These are phyloP conservation scores for Magallana nippona DNA, from an alignment of 2,888 invertebrate genomes.

Conservation along the genomic window DNA sequence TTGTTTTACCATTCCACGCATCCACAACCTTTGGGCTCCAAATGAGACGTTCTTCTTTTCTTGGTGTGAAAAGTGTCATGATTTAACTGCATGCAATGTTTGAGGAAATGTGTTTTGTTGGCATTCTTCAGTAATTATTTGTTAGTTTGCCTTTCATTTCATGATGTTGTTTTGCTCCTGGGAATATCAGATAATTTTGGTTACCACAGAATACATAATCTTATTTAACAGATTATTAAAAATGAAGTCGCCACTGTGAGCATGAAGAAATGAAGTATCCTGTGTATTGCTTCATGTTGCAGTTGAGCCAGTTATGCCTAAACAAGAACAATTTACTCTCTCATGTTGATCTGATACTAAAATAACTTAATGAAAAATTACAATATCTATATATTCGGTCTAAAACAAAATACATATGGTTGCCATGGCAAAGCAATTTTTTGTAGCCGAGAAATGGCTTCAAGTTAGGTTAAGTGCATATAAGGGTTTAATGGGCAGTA, in stretches of 20 bases:
- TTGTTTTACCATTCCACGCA: no score
- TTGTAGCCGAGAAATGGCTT: background rate
- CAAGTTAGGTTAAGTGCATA: background rate
- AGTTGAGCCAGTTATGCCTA: no score
- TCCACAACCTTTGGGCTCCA: no score
- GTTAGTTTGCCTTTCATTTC: no score
- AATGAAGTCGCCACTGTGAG: background rate
- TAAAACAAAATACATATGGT: conserved; percentile 7
- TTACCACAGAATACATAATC: background rate
- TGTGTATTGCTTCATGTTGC: background rate
- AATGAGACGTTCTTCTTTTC: no score
- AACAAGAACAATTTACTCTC: background rate
- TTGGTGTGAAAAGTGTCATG: no score
- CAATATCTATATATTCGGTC: background rate
- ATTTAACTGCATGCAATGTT: background rate
- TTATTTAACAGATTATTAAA: background rate
- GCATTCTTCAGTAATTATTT: background rate
- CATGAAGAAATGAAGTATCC: background rate
- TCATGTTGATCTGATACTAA: conserved; percentile 19
- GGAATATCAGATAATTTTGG: no score
- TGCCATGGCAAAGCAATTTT: background rate
- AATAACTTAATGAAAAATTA: conserved; percentile 22
- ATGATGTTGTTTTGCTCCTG: no score
- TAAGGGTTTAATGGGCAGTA: background rate
- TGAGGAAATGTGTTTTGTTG: background rate